Evolutionary conservation across 2,113 vertebrate species (phyloP), one percentile per base, ranked within the genome.

Genomic region (Calidris pygmaea): DNA sequence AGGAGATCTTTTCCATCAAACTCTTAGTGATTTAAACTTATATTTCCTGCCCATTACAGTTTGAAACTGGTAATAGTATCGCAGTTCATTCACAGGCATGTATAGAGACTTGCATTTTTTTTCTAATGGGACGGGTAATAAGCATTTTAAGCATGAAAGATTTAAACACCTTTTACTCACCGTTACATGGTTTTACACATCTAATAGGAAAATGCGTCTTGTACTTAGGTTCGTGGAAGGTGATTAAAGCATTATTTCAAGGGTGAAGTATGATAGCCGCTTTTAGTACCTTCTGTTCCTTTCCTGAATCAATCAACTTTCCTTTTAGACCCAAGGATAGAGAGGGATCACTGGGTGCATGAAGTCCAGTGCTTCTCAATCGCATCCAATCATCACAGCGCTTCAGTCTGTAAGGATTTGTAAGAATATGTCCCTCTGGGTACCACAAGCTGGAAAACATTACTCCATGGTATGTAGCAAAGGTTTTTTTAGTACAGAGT

Each of bases 1-100:
- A 80, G 68, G 63, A 92, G 52, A 91, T 85, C 76, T 94, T 94
- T 86, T 81, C 76, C 45, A 76, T 94, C 80, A 91, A 50, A 34
- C 52, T 84, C 72, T 71, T 66, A 73, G 76, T 80, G 53, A 88
- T 90, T 91, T 85, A 59, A 77, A 78, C 43, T 91, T 87, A 9
- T 10, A 60, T 80, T 90, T 95, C 72, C 67, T 90, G 32, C 76
- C 63, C 75, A n/a, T 53, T 91, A 53, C 34, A 83, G 35, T 70
- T 83, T 85, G 45, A 89, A 95, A 24, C 19, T 85, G 58, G 9
- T 90, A 47, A 37, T 50, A 62, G 39, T 88, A 59, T 67, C 32
- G 53, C 14, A 48, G 21, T 91, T 93, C 45, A 76, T 82, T 83
- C 58, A 41, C 18, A 35, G 47, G 48, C 58, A 29, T 43, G 37